A percentile compares a stretch with the other conserved stretches of the same genome.
phyloP scores from a whole-genome alignment of 1,140 invertebrate species.

The Hydropsyche tenuis region DNA sequence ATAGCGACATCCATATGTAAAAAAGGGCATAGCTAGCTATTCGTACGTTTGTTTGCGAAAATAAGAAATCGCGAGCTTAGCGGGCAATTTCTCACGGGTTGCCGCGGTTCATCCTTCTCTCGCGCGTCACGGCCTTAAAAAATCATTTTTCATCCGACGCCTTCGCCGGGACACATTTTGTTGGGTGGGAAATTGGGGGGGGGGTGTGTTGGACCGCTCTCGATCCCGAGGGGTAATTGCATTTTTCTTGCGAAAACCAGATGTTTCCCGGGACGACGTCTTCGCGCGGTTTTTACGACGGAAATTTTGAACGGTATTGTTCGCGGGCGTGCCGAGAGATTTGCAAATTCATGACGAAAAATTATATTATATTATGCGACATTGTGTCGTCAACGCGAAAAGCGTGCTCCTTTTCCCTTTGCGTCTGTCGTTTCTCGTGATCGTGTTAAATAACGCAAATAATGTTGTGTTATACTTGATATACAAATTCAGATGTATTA shows the following conservation, averaged over 20 bases:
- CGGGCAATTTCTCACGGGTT: conserved; percentile 27
- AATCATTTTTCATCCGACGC: conserved; percentile 21
- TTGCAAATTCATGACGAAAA: conserved; percentile 16
- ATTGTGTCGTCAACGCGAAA: no score
- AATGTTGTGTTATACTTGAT: no score
- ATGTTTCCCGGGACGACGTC: not conserved
- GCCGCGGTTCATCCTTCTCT: not conserved
- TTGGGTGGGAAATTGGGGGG: not conserved
- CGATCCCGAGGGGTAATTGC: conserved; percentile 9
- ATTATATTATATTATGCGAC: not conserved
- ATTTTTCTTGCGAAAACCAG: conserved; percentile 19
- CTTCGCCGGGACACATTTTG: not conserved
- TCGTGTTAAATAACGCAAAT: no score
- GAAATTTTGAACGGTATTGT: conserved; percentile 1
- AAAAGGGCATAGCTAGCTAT: not conserved
- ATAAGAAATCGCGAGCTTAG: conserved; percentile 19
- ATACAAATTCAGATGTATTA: no score
- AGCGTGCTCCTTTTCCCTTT: no score
- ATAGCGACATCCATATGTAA: no score
- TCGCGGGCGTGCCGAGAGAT: not conserved
- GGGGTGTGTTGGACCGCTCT: not conserved
- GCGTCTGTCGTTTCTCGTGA: no score
- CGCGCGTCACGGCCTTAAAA: conserved; percentile 19
- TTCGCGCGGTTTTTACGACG: not conserved
- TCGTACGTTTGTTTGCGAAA: not conserved